Evolutionary conservation across 2,888 invertebrate species (phyloP), one percentile per base, ranked within the genome.

Genomic region (Drosophila algonquin): DNA sequence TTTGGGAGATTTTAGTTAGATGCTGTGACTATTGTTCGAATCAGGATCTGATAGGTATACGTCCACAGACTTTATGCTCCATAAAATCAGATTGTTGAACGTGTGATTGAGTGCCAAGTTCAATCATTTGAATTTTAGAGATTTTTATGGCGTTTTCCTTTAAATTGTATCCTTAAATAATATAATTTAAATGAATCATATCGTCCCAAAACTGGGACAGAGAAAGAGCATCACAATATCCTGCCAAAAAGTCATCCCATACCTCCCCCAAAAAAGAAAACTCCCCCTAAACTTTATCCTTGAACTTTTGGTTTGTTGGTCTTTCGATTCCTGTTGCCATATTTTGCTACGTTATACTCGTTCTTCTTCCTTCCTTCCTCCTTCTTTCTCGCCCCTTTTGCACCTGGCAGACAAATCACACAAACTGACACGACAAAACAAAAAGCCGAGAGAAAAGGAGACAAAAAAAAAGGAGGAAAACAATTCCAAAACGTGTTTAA

Each of bases 401-500:
- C 55, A 65, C 48, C 64, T 73, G 60, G 75, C 51, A 74, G 80
- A 80, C 80, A 81, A 85, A 85, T 87, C 87, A 75, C 73, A 77
- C 67, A 70, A 59, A 52, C 54, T 47, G 75, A 74, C 75, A 72
- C 69, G 56, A 61, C 68, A 18, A 68, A 73, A 63, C 75, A 59
- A 69, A 63, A 56, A 27, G 40, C 40, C n/a, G 40, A 40, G 27
- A 53, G 21, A 21, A 3, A 0, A 21, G 21, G n/a, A 44, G 24
- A 24, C 46, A 2, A 40, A 40, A 53, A 35, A 30, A 18, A n/a
- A n/a, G n/a, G n/a, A 52, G 40, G 27, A 55, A 35, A 46, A 59
- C 46, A 75, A 75, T 69, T 68, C 50, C 67, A 50, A 69, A 83
- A 86, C 87, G 88, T 83, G 83, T 86, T 83, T 70, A 77, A 83